Conservation (phyloP, 2,888 invertebrate genomes). For the Leptopilina syphax region DNA sequence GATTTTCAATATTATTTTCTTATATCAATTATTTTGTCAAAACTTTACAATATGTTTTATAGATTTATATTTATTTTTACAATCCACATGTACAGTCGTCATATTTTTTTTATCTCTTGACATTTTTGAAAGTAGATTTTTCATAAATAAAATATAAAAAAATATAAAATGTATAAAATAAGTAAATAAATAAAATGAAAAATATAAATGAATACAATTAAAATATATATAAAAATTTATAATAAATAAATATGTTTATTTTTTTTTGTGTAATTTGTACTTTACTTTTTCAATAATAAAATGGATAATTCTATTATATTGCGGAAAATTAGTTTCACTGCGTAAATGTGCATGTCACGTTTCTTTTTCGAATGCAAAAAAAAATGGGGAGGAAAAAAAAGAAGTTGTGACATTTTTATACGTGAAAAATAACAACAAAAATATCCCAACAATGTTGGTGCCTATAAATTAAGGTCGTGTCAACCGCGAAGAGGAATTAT, state of each 20-base stretch:
- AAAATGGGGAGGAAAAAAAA: neutral
- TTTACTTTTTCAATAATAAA: neutral
- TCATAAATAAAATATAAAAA: neutral
- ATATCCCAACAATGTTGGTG: conserved; percentile 2
- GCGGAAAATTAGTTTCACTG: neutral
- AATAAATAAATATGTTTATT: neutral
- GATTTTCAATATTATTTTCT: conserved; percentile 1
- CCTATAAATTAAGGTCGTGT: conserved; percentile 35
- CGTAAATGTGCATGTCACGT: neutral
- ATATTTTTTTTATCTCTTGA: neutral
- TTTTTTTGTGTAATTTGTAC: too few relatives aligned
- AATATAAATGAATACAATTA: too few relatives aligned
- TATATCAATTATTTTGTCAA: conserved; percentile 6
- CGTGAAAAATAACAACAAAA: conserved; percentile 1
- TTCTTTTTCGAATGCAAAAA: neutral
- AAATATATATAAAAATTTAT: neutral
- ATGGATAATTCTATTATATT: neutral
- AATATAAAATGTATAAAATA: neutral
- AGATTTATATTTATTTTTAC: neutral
- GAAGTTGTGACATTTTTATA: neutral
- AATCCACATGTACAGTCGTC: neutral
- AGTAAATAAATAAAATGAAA: too few relatives aligned
- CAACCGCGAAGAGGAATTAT: conserved; percentile 23
- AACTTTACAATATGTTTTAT: neutral
- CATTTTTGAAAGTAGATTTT: neutral